These are phyloP conservation scores for Lamprotornis superbus DNA, from an alignment of 2,113 vertebrate species.

Conservation along the genomic window DNA sequence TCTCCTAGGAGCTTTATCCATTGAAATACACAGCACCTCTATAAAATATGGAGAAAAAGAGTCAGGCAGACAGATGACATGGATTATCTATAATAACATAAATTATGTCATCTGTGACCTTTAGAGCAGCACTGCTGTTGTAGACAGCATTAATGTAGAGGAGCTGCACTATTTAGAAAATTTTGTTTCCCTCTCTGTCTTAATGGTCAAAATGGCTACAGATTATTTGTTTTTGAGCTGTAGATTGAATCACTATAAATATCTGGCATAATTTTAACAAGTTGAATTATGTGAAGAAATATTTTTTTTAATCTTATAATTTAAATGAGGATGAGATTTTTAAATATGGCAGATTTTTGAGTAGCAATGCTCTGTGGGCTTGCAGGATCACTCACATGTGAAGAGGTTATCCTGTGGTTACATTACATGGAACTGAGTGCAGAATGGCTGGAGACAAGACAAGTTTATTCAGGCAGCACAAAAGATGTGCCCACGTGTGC, in stretches of 20 bases:
- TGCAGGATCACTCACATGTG: not conserved
- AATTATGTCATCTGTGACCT: constrained; percentile 41
- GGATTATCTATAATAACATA: constrained; percentile 39
- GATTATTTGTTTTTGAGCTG: not conserved
- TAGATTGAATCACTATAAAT: not conserved
- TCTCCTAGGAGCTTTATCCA: not conserved
- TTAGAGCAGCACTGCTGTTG: constrained; percentile 8
- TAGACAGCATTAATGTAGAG: constrained; percentile 2
- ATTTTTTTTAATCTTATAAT: not conserved
- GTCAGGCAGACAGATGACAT: not conserved
- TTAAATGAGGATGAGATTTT: not conserved
- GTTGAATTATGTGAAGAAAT: not conserved
- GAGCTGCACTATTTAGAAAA: not conserved
- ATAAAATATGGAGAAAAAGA: not conserved
- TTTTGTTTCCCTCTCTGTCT: constrained; percentile 9
- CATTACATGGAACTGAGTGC: not conserved
- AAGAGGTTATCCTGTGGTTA: not conserved
- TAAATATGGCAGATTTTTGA: not conserved
- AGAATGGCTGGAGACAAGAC: not conserved
- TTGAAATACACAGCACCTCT: not conserved
- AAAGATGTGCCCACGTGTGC: accelerated
- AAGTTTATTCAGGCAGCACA: not conserved
- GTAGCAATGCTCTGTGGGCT: not conserved
- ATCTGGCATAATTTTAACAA: not conserved
- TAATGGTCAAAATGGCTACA: not conserved